Evolutionary conservation across 2,113 vertebrate species (phyloP).

Genomic region (Bothrops jararaca): DNA sequence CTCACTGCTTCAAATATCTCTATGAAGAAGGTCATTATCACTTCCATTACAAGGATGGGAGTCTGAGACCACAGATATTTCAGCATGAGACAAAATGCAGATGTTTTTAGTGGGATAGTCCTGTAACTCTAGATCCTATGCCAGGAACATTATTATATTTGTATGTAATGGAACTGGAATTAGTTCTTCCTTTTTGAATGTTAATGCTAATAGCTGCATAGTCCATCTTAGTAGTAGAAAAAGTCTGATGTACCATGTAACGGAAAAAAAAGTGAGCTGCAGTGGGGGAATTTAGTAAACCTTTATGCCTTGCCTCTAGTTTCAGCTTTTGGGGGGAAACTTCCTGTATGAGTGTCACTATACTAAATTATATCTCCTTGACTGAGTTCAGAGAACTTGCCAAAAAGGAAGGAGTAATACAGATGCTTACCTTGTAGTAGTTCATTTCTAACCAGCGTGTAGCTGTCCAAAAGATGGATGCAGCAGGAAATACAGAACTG

Average conservation of each 20-base stretch:
- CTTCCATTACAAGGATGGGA: neutral
- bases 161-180: neutral
- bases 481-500: neutral
- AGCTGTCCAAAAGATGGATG: neutral
- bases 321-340: neutral
- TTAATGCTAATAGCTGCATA: neutral
- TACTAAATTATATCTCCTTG: neutral
- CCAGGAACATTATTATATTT: neutral
- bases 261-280: neutral
- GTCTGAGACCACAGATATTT: neutral
- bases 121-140: neutral
- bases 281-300: neutral
- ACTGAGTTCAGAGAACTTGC: neutral
- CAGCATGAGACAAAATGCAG: neutral
- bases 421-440: neutral
- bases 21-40: conserved; percentile 13
- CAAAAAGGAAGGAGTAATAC: neutral
- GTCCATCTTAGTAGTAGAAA: neutral
- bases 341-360: neutral
- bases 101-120: neutral
- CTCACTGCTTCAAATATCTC: neutral
- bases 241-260: neutral
- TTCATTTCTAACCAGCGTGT: neutral
- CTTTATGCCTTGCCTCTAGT: neutral
- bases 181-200: neutral